Evolutionary conservation across 2,113 vertebrate genomes (phyloP).

Genomic region (Cinclus cinclus): DNA sequence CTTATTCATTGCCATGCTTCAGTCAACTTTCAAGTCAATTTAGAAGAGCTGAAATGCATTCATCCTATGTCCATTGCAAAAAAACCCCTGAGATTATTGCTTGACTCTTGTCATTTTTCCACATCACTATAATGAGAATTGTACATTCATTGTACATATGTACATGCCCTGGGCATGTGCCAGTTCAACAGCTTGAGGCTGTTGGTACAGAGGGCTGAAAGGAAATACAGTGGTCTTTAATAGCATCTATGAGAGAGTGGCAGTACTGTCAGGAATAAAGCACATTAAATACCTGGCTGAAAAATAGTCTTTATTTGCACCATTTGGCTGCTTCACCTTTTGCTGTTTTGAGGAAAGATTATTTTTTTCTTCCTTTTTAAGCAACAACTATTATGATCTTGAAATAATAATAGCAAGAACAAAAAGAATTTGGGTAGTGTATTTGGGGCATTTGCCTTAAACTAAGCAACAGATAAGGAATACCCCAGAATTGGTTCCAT

Average conservation of each 20-base stretch:
- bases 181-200: not conserved
- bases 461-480: not conserved
- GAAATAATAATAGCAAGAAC: not conserved
- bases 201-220: not conserved
- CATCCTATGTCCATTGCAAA: not conserved
- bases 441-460: not conserved
- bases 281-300: not conserved
- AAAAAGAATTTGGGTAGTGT: not conserved
- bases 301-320: not conserved
- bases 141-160: not conserved
- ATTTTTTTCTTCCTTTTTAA: not conserved
- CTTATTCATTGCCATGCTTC: not conserved
- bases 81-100: not conserved
- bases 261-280: not conserved
- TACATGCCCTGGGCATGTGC: not conserved
- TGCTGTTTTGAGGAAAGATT: not conserved
- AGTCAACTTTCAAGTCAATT: not conserved
- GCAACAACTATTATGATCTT: not conserved
- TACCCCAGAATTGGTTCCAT: not conserved
- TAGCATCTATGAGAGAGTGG: fast-evolving
- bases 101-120: not conserved
- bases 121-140: not conserved
- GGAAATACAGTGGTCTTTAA: not conserved
- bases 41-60: not conserved
- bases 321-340: not conserved